These are phyloP conservation scores for Augiades crinisus DNA, from an alignment of 2,888 invertebrate genomes.

Conservation along the genomic window DNA sequence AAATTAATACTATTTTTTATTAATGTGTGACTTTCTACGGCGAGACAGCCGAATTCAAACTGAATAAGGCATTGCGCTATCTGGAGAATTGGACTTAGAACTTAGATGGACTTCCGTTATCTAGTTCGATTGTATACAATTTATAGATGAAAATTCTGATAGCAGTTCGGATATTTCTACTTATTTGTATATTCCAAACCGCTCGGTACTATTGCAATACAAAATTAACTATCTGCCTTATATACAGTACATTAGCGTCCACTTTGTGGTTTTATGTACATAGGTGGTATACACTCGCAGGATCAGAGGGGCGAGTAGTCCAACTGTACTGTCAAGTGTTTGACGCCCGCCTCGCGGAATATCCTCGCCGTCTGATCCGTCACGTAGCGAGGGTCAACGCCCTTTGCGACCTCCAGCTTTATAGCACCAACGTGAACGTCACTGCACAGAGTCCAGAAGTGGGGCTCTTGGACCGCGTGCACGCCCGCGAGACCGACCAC, in stretches of 20 bases:
- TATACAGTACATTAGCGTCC: conserved; percentile 37
- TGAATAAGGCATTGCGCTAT: no score
- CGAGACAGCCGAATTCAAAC: no score
- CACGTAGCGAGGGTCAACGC: conserved; percentile 96
- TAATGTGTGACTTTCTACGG: no score
- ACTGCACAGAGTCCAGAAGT: conserved; percentile 99
- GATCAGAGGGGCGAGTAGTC: conserved; percentile 89
- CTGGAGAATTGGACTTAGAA: no score
- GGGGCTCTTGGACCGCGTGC: conserved; percentile 97
- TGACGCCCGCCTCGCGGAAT: conserved; percentile 95
- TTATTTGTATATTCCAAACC: background rate
- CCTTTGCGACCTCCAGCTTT: conserved; percentile 96
- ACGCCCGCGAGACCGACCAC: conserved; percentile 96
- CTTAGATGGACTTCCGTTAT: no score
- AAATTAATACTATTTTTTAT: no score
- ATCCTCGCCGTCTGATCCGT: conserved; percentile 96
- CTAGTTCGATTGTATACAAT: no score
- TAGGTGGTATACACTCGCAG: conserved; percentile 40
- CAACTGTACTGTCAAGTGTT: conserved; percentile 95
- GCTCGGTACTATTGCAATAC: conserved; percentile 17
- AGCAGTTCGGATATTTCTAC: background rate
- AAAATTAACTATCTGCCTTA: conserved; percentile 33
- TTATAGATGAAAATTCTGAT: background rate
- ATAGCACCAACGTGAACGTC: conserved; percentile 95
- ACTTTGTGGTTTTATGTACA: conserved; percentile 40